Evolutionary conservation across 2,888 invertebrate genomes (phyloP), one percentile per base, ranked within the genome.

Genomic region (Acanthosepion esculentum): DNA sequence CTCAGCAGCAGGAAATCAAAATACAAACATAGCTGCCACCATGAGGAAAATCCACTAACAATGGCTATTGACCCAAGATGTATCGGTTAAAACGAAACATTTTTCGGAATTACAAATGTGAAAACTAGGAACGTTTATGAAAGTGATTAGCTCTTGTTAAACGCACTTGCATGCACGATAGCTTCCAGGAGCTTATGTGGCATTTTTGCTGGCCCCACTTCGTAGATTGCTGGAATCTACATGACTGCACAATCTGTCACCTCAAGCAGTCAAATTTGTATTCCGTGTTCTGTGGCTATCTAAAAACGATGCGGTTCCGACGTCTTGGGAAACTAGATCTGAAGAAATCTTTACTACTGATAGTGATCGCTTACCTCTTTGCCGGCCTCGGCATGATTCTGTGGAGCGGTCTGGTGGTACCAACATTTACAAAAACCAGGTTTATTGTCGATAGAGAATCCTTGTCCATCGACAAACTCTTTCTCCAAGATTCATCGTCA

Each of bases 361-460:
- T 94, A 15, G 94, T 94, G 1, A 48, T 64, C 18, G 64, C 64
- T n/a, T 94, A 94, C 50, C 59, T 94, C 33, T 64, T 94, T 55
- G 94, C 94, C 41, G 94, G 55, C 5, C 33, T 64, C 5, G 94
- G 94, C 10, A 94, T 94, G 94, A 64, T 94, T 64, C 41, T 94
- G 20, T 94, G 94, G 94, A 94, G 94, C 23, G 94, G 29, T 48
- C 59, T 94, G 26, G 53, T 94, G 41, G 94, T 94, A 18, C 94
- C 94, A 6, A 94, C 94, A 4, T 64, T 94, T 15, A 48, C 94
- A 7, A 94, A 64, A 41, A 55, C 59, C 55, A 55, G 29, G 29
- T 48, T 94, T 48, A 48, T 94, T 48, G 33, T 48, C 18, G 64
- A 94, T 20, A 94, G 26, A 33, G 64, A 94, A 12, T 53, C 53